phyloP scores from a whole-genome alignment of 2,113 vertebrate species.

The Rhinoderma darwinii region DNA sequence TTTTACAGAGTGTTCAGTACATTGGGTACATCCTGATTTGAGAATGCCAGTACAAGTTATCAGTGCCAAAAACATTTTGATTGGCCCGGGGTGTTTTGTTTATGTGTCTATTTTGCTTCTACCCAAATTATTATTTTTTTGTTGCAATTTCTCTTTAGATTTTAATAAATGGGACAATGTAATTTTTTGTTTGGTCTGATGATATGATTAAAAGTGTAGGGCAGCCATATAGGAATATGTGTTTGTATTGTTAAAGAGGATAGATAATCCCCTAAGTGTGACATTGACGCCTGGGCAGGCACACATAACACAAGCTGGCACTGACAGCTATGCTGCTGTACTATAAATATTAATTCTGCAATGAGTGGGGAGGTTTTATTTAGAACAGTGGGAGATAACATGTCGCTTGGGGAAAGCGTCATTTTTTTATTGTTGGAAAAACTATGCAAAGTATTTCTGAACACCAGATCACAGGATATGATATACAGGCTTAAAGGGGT shows the following conservation, averaged over 20 bases:
- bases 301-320: neutral
- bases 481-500: neutral
- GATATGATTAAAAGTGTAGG: neutral
- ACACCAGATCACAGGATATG: neutral
- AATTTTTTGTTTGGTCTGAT: neutral
- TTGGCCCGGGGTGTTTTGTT: neutral
- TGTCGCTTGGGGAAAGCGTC: neutral
- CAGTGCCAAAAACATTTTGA: neutral
- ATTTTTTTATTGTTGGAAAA: neutral
- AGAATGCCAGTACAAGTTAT: neutral
- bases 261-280: neutral
- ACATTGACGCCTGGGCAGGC: neutral
- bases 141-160: neutral
- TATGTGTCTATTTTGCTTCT: neutral
- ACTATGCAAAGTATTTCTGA: neutral
- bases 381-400: neutral
- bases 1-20: neutral
- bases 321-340: neutral
- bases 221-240: neutral
- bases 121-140: neutral
- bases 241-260: neutral
- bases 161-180: neutral
- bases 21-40: conserved; percentile 6
- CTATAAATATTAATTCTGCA: neutral
- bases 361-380: neutral